These are phyloP conservation scores for Tringa solitaria DNA, from an alignment of 2,113 vertebrate species.

Conservation along the genomic window DNA sequence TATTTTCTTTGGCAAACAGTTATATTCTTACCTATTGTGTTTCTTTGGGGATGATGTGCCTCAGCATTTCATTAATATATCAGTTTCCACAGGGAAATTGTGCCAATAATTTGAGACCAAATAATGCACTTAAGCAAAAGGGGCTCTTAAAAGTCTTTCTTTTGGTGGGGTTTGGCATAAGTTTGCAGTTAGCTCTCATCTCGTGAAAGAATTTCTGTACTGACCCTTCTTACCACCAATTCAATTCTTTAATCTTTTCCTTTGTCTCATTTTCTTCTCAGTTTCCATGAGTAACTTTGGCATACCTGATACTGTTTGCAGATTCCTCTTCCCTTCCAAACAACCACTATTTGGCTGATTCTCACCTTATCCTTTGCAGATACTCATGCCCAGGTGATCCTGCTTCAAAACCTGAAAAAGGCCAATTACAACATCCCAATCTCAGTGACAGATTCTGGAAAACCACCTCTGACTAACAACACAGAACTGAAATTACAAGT, in stretches of 20 bases:
- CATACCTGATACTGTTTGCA: not conserved
- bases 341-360: not conserved
- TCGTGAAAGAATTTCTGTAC: not conserved
- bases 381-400: constrained; percentile 90
- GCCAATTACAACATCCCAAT: constrained; percentile 95
- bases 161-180: not conserved
- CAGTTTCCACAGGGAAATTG: not conserved
- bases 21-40: not conserved
- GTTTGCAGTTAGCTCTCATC: not conserved
- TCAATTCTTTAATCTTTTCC: not conserved
- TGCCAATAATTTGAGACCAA: not conserved
- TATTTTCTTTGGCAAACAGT: not conserved
- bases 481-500: constrained; percentile 95
- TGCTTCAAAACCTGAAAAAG: constrained; percentile 93
- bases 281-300: not conserved
- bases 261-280: not conserved
- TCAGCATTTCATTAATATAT: not conserved
- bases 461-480: constrained; percentile 88
- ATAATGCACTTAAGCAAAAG: not conserved
- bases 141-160: not conserved
- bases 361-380: constrained; percentile 68
- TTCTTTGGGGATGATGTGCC: not conserved
- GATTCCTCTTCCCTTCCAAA: not conserved
- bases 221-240: not conserved
- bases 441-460: constrained; percentile 93